Conservation (phyloP, 2,888 invertebrate genomes). For the Brachypterus glaber region DNA sequence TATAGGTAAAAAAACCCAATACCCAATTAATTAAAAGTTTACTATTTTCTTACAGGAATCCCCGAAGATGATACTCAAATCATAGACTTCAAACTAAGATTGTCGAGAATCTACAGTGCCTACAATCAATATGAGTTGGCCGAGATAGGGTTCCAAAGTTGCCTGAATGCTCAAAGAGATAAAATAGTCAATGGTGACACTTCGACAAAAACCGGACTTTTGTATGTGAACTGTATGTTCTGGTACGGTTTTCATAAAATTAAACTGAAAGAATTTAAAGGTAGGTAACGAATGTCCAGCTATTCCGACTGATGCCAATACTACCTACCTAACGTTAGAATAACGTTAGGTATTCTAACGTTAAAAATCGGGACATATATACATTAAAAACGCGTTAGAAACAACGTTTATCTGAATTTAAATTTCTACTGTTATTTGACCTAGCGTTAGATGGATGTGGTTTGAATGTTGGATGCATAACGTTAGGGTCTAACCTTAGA, state of each 20-base stretch:
- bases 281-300: no score
- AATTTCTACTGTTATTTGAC: no score
- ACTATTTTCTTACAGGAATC: constrained; percentile 14
- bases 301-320: no score
- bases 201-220: constrained; percentile 37
- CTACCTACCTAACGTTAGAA: no score
- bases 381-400: no score
- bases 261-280: constrained; percentile 27
- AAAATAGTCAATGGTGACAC: constrained; percentile 36
- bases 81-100: constrained; percentile 39
- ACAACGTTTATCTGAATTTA: background rate
- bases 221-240: constrained; percentile 40
- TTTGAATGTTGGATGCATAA: no score
- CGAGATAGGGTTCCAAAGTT: constrained; percentile 40
- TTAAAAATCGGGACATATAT: no score
- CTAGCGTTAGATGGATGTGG: no score
- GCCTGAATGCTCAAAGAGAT: constrained; percentile 35
- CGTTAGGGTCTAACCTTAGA: no score
- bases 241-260: constrained; percentile 43
- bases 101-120: constrained; percentile 39
- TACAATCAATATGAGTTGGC: constrained; percentile 35
- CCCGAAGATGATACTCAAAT: constrained; percentile 37
- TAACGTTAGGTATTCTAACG: no score
- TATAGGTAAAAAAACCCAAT: no score
- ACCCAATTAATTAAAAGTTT: no score